Conservation (phyloP, 1,140 invertebrate genomes). For the Druon quercuslanigerum region DNA sequence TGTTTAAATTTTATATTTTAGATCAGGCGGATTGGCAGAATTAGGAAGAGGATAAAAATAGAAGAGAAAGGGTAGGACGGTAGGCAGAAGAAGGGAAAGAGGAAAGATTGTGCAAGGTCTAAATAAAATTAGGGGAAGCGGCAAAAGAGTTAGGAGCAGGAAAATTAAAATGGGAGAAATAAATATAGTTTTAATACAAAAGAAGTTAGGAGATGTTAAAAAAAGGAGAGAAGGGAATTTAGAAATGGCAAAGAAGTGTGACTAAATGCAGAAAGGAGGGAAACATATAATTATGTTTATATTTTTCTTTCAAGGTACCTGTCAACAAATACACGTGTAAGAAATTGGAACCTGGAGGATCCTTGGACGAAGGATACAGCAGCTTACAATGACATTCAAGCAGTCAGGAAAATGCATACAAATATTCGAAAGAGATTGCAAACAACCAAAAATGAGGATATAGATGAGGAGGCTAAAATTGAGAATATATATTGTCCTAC, state of each 20-base stretch:
- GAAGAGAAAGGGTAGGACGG: no score
- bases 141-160: no score
- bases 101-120: no score
- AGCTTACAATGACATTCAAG: conserved; percentile 69
- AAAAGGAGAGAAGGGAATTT: no score
- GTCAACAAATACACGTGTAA: conserved; percentile 68
- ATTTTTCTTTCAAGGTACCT: conserved; percentile 65
- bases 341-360: conserved; percentile 74
- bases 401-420: conserved; percentile 72
- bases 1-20: not conserved
- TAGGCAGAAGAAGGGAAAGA: no score
- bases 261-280: not conserved
- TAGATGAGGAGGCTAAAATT: conserved; percentile 45
- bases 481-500: conserved; percentile 74
- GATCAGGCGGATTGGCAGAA: no score
- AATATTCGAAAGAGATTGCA: conserved; percentile 63
- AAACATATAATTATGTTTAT: not conserved
- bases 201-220: no score
- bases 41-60: no score
- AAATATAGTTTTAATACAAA: no score
- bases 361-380: conserved; percentile 66
- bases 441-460: conserved; percentile 39
- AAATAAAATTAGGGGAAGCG: no score
- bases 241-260: no score
- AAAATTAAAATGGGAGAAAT: no score